A percentile compares a stretch with the other conserved stretches of the same genome.
Conservation (phyloP, 2,797 vertebrate species). For the Rhyacichthys aspro region DNA sequence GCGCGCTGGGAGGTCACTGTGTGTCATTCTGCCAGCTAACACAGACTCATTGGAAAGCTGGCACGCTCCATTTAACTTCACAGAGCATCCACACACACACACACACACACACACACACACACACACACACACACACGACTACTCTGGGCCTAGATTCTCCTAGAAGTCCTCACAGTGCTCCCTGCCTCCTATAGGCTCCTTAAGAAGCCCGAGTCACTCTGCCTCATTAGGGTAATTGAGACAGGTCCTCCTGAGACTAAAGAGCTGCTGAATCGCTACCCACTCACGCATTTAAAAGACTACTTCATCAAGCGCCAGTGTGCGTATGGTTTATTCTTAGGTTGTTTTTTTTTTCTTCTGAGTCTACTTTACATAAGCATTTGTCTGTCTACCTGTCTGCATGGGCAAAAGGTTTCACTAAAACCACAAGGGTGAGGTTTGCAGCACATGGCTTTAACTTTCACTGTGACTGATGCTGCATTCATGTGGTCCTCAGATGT, state of each 20-base stretch:
- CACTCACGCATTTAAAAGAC: slow-evolving; percentile 70
- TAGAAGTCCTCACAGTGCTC: slow-evolving; percentile 47
- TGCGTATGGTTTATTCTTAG: slow-evolving; percentile 58
- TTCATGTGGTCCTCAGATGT: too few relatives aligned
- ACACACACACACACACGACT: slow-evolving; percentile 22
- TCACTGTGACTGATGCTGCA: too few relatives aligned
- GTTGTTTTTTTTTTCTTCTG: slow-evolving; percentile 39
- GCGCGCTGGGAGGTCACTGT: slow-evolving; percentile 59
- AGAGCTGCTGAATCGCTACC: slow-evolving; percentile 70
- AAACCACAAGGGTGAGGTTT: too few relatives aligned
- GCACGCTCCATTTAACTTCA: slow-evolving; percentile 75
- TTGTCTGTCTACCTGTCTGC: slow-evolving; percentile 9
- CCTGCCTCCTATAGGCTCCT: slow-evolving; percentile 46
- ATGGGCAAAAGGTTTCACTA: too few relatives aligned
- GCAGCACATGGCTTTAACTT: too few relatives aligned
- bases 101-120: slow-evolving; percentile 18
- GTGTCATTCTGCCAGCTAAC: slow-evolving; percentile 69
- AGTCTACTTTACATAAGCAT: slow-evolving; percentile 11
- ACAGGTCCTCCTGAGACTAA: slow-evolving; percentile 72
- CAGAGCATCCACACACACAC: slow-evolving; percentile 38
- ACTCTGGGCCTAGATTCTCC: slow-evolving; percentile 27
- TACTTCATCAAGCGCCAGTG: slow-evolving; percentile 70
- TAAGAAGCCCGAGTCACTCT: slow-evolving; percentile 63
- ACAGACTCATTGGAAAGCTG: slow-evolving; percentile 64
- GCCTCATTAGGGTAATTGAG: slow-evolving; percentile 80